Base-by-base conservation (phyloP, 2,113 vertebrate species). In the Zapornia atra region DNA sequence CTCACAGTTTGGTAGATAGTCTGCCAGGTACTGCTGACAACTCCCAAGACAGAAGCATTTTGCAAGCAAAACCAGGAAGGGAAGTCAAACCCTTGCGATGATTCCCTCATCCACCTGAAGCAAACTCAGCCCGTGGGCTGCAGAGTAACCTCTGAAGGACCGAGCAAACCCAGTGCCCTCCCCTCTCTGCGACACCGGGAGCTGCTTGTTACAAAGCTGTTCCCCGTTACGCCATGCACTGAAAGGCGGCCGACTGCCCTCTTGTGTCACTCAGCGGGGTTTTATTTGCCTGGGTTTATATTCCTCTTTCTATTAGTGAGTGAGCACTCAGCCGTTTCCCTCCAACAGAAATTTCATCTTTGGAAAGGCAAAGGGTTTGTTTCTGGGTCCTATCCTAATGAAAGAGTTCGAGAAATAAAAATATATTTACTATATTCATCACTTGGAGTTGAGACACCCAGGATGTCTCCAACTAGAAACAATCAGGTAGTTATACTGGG, bases 221-320 rank as follows among this genome's bases (percentile, higher is more conserved):
- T 38, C 15, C n/a, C 60, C 12, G 29, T 0, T 59, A 20, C 3
- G 12, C 33, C 24, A 12, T 5, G 10, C 13, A 3, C 22, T 28
- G 16, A 9, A 9, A 44, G 91, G 89, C 0, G 56, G 70, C 94
- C 85, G 12, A 12, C 90, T 91, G 97, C 94, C 96, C 96, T 93
- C 96, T 96, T 21, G 89, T 88, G 97, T 78, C 86, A 29, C 54
- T 1, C 86, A 3, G 46, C 11, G 0, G 3, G 18, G 44, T 36
- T 65, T 71, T 71, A 3, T 26, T 28, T 42, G 18, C 48, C 68
- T 28, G 38, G 0, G 5, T 81, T 19, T 33, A 6, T 4, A 33
- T 42, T 65, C 38, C 18, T 54, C 4, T 10, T 81, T 57, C n/a
- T 46, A 0, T 18, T 2, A 16, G 56, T 0, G n/a, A 70, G 66